phyloP scores from a whole-genome alignment of 2,113 vertebrate species.

The Glaucidium brasilianum region DNA sequence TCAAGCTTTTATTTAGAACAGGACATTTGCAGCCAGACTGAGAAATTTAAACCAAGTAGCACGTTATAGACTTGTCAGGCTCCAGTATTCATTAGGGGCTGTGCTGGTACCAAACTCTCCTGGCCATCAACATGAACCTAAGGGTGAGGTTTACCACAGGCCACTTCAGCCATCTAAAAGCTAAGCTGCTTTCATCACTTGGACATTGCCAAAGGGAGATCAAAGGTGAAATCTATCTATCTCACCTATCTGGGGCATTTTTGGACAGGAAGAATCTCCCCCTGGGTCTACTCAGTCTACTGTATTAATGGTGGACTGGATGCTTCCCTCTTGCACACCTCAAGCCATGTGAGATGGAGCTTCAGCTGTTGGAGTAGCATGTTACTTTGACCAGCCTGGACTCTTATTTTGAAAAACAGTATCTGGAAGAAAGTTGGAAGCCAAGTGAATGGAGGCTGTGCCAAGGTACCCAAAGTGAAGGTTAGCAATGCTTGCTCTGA shows the following conservation, averaged over 20 bases:
- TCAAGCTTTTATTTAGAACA: constrained; percentile 11
- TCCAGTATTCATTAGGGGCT: not conserved
- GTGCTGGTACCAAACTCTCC: not conserved
- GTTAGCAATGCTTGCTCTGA: not conserved
- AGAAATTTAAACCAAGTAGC: not conserved
- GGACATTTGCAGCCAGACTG: not conserved
- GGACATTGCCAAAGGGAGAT: not conserved
- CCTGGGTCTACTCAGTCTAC: not conserved
- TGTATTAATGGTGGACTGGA: not conserved
- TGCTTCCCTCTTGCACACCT: not conserved
- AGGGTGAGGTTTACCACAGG: not conserved
- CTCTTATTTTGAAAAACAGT: not conserved
- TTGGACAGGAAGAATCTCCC: not conserved
- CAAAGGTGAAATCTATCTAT: not conserved
- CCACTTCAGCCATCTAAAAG: not conserved
- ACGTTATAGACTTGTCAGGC: not conserved
- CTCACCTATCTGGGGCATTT: not conserved
- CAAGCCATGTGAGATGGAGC: not conserved
- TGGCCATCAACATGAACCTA: not conserved
- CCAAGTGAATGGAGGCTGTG: not conserved
- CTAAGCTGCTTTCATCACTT: not conserved
- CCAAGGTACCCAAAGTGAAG: not conserved
- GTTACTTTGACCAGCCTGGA: not conserved
- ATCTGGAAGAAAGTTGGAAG: not conserved
- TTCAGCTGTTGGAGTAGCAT: not conserved